Evolutionary conservation across 2,113 vertebrate genomes (phyloP), one percentile per base, ranked within the genome.

Genomic region (human): DNA sequence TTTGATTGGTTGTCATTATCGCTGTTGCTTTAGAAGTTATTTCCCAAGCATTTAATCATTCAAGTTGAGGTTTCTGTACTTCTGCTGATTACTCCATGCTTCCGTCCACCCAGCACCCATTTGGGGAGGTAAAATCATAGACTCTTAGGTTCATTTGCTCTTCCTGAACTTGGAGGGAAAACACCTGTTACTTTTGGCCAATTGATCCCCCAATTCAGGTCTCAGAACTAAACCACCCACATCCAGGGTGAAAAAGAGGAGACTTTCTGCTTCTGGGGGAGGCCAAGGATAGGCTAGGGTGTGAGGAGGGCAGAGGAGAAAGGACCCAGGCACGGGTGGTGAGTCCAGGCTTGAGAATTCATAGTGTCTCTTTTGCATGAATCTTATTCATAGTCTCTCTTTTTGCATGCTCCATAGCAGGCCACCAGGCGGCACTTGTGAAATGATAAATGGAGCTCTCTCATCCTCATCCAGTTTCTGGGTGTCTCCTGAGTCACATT

Each of bases 11-110:
- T 61, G 75, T 73, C 43, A 13, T 8, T 6, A 27, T 16, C 14
- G 50, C 80, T 92, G 55, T 97, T 70, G 86, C 68, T 97, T 93
- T 68, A 57, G 92, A 86, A 94, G 82, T 23, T 0, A 32, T 97
- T 93, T 96, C 96, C 55, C 90, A 94, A 93, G 9, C 45, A 9
- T 16, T 43, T 12, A 30, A 75, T 78, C 38, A 20, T 13, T 57
- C 30, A 38, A 8, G n/a, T 38, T 68, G 79, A 64, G 52, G 89
- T 89, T 97, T 96, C 86, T 75, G 80, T 66, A 22, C 43, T 38
- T 59, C 8, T 38, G n/a, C 68, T 35, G 80, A 72, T 97, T 94
- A 38, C 85, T 52, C 76, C 96, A 96, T 11, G 40, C 64, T 93
- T 96, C 95, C n/a, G 43, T 57, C 72, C 25, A 61, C 83, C 55